These are phyloP conservation scores for Psittacula derbiana DNA, from an alignment of 2,797 vertebrate genomes.

Conservation along the genomic window DNA sequence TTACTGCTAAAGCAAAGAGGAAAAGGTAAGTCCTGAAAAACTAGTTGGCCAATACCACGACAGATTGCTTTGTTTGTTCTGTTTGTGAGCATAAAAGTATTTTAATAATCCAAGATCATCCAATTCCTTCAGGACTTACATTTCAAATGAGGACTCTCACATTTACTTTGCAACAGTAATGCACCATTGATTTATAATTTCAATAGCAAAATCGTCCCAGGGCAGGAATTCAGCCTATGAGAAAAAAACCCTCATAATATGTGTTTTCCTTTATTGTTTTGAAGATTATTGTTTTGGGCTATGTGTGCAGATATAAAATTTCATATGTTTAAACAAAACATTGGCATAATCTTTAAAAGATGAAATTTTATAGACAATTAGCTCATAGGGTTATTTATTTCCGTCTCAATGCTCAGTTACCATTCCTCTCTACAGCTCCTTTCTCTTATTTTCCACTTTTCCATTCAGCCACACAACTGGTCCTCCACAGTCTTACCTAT, in stretches of 20 bases:
- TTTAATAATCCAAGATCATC: neutral
- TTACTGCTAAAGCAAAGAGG: neutral
- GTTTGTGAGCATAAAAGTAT: neutral
- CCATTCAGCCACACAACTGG: neutral
- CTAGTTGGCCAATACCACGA: neutral
- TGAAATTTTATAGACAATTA: neutral
- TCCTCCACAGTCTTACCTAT: fast-evolving
- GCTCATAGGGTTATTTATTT: neutral
- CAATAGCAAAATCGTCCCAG: neutral
- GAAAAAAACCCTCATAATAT: neutral
- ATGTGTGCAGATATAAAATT: neutral
- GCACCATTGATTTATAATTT: neutral
- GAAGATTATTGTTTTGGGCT: neutral
- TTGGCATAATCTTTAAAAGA: neutral
- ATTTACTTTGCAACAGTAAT: constrained; percentile 2
- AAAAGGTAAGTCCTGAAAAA: neutral
- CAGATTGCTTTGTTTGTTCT: neutral
- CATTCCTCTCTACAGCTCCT: neutral
- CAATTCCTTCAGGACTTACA: neutral
- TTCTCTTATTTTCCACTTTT: neutral
- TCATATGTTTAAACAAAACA: neutral
- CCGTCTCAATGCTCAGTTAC: neutral
- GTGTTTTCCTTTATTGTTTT: neutral
- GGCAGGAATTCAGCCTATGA: neutral
- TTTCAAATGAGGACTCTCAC: neutral